Conservation (phyloP, 2,888 invertebrate species). For the Drosophila atripex region DNA sequence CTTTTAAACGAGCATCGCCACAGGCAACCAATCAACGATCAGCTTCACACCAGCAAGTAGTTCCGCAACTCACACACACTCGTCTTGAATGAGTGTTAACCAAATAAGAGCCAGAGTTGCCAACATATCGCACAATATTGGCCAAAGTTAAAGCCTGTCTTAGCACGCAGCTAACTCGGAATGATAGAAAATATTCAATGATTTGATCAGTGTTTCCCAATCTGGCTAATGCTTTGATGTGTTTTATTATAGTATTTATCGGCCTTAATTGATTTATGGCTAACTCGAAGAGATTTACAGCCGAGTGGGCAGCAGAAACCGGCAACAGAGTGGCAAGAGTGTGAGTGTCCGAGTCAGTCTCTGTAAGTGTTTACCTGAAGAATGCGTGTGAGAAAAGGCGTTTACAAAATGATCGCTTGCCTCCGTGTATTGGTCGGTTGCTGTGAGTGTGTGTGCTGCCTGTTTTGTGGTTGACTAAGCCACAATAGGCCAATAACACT, state of each 20-base stretch:
- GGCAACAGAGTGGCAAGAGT: constrained; percentile 28
- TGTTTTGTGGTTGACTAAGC: constrained; percentile 37
- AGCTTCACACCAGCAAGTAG: constrained; percentile 28
- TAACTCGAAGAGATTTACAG: constrained; percentile 70
- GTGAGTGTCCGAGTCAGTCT: constrained; percentile 2
- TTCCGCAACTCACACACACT: constrained; percentile 15
- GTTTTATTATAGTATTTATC: constrained; percentile 44
- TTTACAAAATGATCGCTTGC: constrained; percentile 44
- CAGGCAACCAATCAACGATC: constrained; percentile 61
- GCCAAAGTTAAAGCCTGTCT: background rate
- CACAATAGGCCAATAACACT: background rate
- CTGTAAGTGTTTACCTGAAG: constrained; percentile 15
- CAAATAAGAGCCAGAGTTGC: constrained; percentile 63
- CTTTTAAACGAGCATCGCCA: constrained; percentile 65
- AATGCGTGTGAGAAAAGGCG: constrained; percentile 55
- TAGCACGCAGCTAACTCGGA: constrained; percentile 4
- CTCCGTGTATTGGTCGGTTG: constrained; percentile 64
- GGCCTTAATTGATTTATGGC: constrained; percentile 67
- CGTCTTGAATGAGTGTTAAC: constrained; percentile 14
- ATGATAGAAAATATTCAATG: constrained; percentile 38
- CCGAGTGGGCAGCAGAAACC: constrained; percentile 60
- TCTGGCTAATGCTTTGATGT: constrained; percentile 8
- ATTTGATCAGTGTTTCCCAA: constrained; percentile 42
- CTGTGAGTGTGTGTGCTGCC: constrained; percentile 24
- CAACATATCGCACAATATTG: constrained; percentile 41